Conservation (phyloP, 2,797 vertebrate genomes). For the Gymnoscopelus braueri region DNA sequence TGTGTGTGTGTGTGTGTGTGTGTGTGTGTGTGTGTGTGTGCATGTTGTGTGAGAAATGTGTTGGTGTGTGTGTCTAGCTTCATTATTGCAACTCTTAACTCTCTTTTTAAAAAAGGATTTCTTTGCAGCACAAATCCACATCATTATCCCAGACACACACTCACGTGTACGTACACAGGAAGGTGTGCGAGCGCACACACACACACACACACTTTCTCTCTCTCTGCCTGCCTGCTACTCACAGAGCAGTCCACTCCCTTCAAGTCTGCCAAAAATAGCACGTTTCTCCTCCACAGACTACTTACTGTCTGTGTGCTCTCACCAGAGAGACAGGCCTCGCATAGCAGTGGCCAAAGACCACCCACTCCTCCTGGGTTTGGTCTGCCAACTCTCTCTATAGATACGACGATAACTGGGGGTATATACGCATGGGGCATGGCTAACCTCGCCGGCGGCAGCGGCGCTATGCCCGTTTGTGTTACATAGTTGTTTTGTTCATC, state of each 20-base stretch:
- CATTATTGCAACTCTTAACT: conserved; percentile 52
- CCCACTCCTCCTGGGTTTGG: conserved; percentile 39
- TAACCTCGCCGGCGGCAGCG: neutral
- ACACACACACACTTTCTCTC: conserved; percentile 23
- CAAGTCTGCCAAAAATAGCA: conserved; percentile 54
- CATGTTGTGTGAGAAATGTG: conserved; percentile 1
- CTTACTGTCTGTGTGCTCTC: conserved; percentile 41
- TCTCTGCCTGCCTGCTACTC: conserved; percentile 28
- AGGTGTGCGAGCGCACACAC: neutral
- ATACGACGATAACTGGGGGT: conserved; percentile 18
- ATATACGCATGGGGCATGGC: conserved; percentile 4
- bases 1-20: neutral
- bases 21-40: neutral
- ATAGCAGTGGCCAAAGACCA: conserved; percentile 41
- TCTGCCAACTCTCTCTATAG: conserved; percentile 35
- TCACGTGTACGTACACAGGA: neutral
- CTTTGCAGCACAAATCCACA: conserved; percentile 38
- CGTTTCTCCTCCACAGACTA: conserved; percentile 45
- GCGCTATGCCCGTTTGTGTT: neutral
- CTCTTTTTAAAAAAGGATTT: conserved; percentile 36
- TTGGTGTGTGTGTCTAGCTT: neutral
- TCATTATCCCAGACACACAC: conserved; percentile 38
- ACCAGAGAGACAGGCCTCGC: conserved; percentile 1
- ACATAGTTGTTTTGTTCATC: neutral
- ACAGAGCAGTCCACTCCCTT: conserved; percentile 22